Percentiles rank a stretch among this genome's conserved stretches.
phyloP scores from a whole-genome alignment of 64 coral and sea anemone species.

The Montipora cactus region DNA sequence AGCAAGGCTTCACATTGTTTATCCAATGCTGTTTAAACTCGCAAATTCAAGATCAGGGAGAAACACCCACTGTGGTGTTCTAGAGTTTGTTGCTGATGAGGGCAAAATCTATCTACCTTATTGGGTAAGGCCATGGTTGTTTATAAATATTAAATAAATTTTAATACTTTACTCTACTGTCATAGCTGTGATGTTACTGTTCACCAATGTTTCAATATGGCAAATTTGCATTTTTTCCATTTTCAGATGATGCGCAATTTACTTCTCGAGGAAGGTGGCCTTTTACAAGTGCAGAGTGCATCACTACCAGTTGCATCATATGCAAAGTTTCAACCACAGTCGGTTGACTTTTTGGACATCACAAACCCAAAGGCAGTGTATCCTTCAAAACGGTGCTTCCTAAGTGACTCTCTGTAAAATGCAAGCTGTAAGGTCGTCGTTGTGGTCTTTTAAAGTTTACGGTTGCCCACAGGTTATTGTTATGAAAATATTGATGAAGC shows the following conservation, averaged over 20 bases:
- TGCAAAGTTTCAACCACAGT: constrained; percentile 99
- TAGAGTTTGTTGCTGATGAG: constrained; percentile 99
- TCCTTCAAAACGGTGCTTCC: constrained; percentile 58
- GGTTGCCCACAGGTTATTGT: too few relatives aligned
- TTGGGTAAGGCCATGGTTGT: constrained; percentile 72
- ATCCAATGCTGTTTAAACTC: constrained; percentile 98
- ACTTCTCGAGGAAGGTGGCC: constrained; percentile 85
- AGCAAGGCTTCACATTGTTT: constrained; percentile 97
- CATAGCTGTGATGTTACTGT: too few relatives aligned
- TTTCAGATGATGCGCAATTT: constrained; percentile 97
- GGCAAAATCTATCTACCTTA: constrained; percentile 98
- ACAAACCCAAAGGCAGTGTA: constrained; percentile 99
- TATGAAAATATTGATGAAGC: too few relatives aligned
- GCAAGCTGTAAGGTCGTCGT: too few relatives aligned
- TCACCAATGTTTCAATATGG: not conserved
- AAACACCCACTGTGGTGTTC: constrained; percentile 96
- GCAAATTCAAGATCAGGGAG: constrained; percentile 77
- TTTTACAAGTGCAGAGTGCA: constrained; percentile 88
- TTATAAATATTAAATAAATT: not conserved
- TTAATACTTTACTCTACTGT: not conserved
- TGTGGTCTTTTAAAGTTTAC: too few relatives aligned
- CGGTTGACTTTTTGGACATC: constrained; percentile 96
- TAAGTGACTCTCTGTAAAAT: not conserved
- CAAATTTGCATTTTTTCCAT: not conserved
- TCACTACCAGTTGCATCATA: constrained; percentile 96